Conservation (phyloP, 2,888 invertebrate genomes). For the Crematogaster levior region DNA sequence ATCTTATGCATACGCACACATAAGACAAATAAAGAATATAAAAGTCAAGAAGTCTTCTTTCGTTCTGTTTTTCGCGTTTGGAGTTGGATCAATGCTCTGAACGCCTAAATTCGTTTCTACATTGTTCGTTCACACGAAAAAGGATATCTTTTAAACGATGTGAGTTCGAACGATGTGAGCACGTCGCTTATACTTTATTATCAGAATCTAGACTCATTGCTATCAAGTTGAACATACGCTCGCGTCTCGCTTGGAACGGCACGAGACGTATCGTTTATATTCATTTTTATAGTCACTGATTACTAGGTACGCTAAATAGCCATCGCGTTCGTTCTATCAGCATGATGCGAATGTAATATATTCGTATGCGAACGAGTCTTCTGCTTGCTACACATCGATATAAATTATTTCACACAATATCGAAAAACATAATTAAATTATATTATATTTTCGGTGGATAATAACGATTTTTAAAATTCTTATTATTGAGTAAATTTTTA, state of each 20-base stretch:
- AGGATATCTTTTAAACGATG: constrained; percentile 68
- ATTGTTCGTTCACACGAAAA: constrained; percentile 60
- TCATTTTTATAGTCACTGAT: constrained; percentile 82
- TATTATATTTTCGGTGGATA: neutral
- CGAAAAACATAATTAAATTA: constrained; percentile 31
- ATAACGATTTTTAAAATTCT: constrained; percentile 4
- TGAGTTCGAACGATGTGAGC: too few relatives aligned
- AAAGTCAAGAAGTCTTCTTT: constrained; percentile 6
- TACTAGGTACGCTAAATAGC: constrained; percentile 81
- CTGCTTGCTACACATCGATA: constrained; percentile 54
- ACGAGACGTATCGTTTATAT: constrained; percentile 79
- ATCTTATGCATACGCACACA: neutral
- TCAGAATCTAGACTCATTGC: constrained; percentile 73
- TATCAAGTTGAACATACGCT: constrained; percentile 60
- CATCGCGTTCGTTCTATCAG: constrained; percentile 76
- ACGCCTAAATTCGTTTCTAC: constrained; percentile 68
- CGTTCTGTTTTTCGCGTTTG: constrained; percentile 11
- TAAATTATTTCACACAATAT: constrained; percentile 58
- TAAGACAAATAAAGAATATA: neutral
- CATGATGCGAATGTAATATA: constrained; percentile 65
- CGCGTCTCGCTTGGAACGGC: constrained; percentile 12
- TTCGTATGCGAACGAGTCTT: neutral
- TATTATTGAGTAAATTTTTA: neutral
- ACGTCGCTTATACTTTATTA: constrained; percentile 74
- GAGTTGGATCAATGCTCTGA: neutral